These are phyloP conservation scores for Porites rus DNA, from an alignment of 92 coral and sea anemone species.

Conservation along the genomic window DNA sequence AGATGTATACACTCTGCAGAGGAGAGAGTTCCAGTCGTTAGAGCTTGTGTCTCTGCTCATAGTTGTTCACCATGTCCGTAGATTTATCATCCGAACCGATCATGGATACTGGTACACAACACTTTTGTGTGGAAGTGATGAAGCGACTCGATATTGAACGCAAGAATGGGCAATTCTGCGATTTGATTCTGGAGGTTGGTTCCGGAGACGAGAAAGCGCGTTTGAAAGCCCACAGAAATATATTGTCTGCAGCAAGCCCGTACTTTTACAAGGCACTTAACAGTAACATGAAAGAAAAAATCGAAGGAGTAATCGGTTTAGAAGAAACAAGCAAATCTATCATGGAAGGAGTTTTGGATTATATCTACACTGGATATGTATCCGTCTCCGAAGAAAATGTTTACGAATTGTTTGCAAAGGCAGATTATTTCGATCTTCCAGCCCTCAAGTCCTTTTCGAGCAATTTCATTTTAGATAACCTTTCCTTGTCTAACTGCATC, in stretches of 20 bases:
- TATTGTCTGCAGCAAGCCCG: constrained; percentile 11
- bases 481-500: background rate
- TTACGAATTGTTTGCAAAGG: background rate
- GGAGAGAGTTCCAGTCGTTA: too few species aligned
- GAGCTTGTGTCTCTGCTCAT: too few species aligned
- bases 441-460: background rate
- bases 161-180: background rate
- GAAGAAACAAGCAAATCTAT: background rate
- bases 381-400: background rate
- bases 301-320: background rate
- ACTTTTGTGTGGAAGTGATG: constrained; percentile 7
- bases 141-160: background rate
- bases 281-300: constrained; percentile 3
- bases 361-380: constrained; percentile 5
- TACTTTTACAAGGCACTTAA: background rate
- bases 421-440: constrained; percentile 20
- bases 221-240: constrained; percentile 7
- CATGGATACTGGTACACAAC: background rate
- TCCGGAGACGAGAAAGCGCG: background rate
- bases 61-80: background rate
- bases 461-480: background rate
- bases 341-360: constrained; percentile 12
- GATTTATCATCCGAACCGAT: background rate
- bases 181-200: background rate
- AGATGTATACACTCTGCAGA: too few species aligned